These are phyloP conservation scores for Xyliphius kryptos DNA, from an alignment of 2,113 vertebrate genomes.

Conservation along the genomic window DNA sequence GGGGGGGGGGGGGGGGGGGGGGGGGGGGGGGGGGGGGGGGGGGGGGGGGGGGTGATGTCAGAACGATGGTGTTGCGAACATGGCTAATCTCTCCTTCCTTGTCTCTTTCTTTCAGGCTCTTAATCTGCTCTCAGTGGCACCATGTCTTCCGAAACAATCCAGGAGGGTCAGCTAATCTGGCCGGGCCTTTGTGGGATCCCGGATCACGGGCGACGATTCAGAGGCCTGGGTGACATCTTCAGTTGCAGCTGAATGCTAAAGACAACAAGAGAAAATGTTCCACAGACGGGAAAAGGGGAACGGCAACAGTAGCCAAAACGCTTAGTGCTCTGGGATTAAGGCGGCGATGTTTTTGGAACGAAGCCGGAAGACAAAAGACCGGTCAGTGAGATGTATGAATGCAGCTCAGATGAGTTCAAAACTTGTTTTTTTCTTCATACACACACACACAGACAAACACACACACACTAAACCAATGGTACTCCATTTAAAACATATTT, in stretches of 20 bases:
- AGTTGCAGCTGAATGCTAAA: constrained; percentile 82
- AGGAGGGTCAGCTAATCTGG: constrained; percentile 82
- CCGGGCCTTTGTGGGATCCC: constrained; percentile 73
- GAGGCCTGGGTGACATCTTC: constrained; percentile 81
- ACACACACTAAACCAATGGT: too few relatives aligned
- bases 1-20: too few relatives aligned
- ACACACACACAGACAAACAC: too few relatives aligned
- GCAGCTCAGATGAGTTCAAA: too few relatives aligned
- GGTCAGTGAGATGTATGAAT: too few relatives aligned
- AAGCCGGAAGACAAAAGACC: constrained; percentile 45
- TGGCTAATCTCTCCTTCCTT: constrained; percentile 73
- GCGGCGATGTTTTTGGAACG: constrained; percentile 60
- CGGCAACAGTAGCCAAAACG: constrained; percentile 48
- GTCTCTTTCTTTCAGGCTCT: constrained; percentile 74
- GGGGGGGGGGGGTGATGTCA: too few relatives aligned
- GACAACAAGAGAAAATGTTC: constrained; percentile 36
- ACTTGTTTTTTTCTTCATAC: too few relatives aligned
- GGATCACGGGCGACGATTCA: constrained; percentile 73
- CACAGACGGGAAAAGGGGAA: constrained; percentile 39
- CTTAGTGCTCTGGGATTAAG: too few relatives aligned
- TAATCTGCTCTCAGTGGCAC: constrained; percentile 80
- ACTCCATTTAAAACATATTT: too few relatives aligned
- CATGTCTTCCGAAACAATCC: constrained; percentile 79
- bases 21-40: too few relatives aligned
- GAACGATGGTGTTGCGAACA: constrained; percentile 68